Conservation (phyloP, 2,888 invertebrate species). For the Drosophila imparisetae region DNA sequence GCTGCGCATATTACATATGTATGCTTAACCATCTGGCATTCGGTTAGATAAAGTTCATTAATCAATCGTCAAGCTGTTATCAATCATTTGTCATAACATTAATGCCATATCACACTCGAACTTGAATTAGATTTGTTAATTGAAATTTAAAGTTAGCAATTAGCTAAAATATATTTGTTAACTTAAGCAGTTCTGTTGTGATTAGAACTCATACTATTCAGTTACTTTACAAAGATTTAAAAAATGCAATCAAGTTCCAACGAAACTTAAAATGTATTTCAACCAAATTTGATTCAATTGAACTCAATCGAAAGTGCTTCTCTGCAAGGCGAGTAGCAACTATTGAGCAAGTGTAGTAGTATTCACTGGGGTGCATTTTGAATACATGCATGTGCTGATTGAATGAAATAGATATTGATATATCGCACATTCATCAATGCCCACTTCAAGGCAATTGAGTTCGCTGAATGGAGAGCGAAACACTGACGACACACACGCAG, state of each 20-base stretch:
- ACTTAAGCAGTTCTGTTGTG: neutral
- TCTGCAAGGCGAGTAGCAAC: neutral
- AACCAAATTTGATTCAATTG: no score
- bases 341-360: slow-evolving; percentile 14
- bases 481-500: slow-evolving; percentile 13
- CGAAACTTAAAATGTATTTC: neutral
- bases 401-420: slow-evolving; percentile 50
- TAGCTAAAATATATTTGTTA: neutral
- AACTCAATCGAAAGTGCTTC: neutral
- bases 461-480: slow-evolving; percentile 22
- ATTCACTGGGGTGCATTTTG: slow-evolving; percentile 10
- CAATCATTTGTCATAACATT: slow-evolving; percentile 33
- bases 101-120: neutral
- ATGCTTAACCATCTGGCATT: slow-evolving; percentile 23
- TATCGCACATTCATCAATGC: slow-evolving; percentile 25
- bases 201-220: neutral
- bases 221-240: neutral
- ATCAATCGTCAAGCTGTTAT: slow-evolving; percentile 47
- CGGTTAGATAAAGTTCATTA: slow-evolving; percentile 36
- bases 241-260: neutral
- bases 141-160: neutral
- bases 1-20: slow-evolving; percentile 21
- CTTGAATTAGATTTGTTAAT: neutral
- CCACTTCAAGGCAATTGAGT: slow-evolving; percentile 50
- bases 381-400: slow-evolving; percentile 42